phyloP scores from a whole-genome alignment of 2,888 invertebrate species.

The Dicycla oo region DNA sequence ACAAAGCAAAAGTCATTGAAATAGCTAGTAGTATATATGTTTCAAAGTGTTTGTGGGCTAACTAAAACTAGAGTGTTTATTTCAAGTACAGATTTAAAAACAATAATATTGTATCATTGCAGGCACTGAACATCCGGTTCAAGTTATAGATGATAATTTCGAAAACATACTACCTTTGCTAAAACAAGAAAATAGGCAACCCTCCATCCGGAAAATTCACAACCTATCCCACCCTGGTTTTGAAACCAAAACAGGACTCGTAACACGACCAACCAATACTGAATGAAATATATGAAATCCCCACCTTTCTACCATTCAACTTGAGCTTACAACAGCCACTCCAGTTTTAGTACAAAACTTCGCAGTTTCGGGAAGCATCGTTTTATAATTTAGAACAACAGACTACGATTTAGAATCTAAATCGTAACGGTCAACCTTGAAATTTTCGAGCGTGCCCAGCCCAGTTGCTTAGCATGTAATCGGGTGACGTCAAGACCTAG shows the following conservation, averaged over 20 bases:
- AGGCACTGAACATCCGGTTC: constrained; percentile 1
- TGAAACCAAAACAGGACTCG: background rate
- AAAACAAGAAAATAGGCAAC: background rate
- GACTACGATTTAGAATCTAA: constrained; percentile 4
- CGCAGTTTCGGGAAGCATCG: constrained; percentile 51
- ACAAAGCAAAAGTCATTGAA: background rate
- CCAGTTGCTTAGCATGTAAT: constrained; percentile 68
- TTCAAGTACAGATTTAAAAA: background rate
- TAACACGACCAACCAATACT: background rate
- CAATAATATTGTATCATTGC: background rate
- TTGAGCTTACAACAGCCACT: constrained; percentile 8
- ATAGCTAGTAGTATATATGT: background rate
- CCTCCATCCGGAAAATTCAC: background rate
- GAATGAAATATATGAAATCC: constrained; percentile 7
- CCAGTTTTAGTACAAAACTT: constrained; percentile 29
- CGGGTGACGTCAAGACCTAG: constrained; percentile 76
- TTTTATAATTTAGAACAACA: constrained; percentile 19
- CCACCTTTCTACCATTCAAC: constrained; percentile 1
- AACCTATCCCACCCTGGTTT: background rate
- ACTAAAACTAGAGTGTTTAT: background rate
- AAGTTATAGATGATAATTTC: background rate
- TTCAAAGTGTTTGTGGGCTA: background rate
- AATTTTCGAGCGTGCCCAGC: constrained; percentile 58
- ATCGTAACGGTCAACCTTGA: constrained; percentile 58
- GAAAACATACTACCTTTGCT: background rate